Evolutionary conservation across 1,140 invertebrate genomes (phyloP).

Genomic region (Drosophila baimaii): DNA sequence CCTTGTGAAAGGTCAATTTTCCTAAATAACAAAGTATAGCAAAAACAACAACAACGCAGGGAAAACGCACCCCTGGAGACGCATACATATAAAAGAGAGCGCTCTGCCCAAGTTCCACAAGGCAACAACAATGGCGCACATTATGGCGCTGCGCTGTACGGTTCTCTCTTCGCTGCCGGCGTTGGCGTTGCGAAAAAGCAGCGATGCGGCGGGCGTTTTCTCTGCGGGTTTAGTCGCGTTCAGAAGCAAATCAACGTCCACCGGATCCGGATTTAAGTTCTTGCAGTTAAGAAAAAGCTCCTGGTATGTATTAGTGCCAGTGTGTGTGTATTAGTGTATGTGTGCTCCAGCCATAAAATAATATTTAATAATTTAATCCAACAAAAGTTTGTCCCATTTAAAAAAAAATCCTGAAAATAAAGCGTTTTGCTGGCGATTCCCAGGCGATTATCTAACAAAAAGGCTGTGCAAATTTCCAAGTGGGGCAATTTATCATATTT

Average conservation of each 20-base stretch:
- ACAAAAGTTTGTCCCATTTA: neutral
- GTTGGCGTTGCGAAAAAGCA: slow-evolving; percentile 5
- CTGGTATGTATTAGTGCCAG: slow-evolving; percentile 65
- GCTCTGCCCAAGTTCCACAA: slow-evolving; percentile 6
- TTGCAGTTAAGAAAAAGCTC: slow-evolving; percentile 57
- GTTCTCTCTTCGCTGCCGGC: slow-evolving; percentile 7
- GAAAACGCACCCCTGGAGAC: slow-evolving; percentile 36
- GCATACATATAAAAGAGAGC: slow-evolving; percentile 21
- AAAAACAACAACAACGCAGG: slow-evolving; percentile 12
- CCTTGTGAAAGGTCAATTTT: slow-evolving; percentile 78
- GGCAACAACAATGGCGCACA: slow-evolving; percentile 19
- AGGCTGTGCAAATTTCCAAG: slow-evolving; percentile 34
- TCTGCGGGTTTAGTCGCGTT: slow-evolving; percentile 42
- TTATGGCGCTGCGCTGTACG: slow-evolving; percentile 14
- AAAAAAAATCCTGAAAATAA: neutral
- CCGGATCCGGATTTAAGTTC: slow-evolving; percentile 68
- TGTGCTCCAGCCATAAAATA: slow-evolving; percentile 17
- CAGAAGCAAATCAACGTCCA: slow-evolving; percentile 68
- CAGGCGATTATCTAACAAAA: slow-evolving; percentile 66
- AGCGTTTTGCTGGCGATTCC: neutral
- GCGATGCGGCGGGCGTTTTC: slow-evolving; percentile 31
- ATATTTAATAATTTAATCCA: slow-evolving; percentile 37
- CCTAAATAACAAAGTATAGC: slow-evolving; percentile 9
- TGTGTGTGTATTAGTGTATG: slow-evolving; percentile 4
- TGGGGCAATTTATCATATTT: neutral